These are phyloP conservation scores for Pharmacophagus antenor DNA, from an alignment of 2,888 invertebrate species.

Conservation along the genomic window DNA sequence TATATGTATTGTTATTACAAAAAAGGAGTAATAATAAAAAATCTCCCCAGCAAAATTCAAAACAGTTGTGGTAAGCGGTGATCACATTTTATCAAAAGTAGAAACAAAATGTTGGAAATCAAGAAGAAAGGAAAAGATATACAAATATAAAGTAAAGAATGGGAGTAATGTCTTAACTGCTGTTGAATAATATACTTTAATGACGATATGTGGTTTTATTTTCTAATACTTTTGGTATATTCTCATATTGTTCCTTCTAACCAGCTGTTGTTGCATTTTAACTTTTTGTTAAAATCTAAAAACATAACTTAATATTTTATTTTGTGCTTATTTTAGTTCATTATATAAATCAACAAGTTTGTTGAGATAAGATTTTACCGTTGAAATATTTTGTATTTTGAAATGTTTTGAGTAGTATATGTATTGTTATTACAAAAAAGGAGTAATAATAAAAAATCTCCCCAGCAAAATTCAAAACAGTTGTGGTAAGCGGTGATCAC, in stretches of 20 bases:
- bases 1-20: too few species aligned
- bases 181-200: constrained; percentile 32
- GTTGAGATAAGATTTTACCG: constrained; percentile 24
- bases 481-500: constrained; percentile 65
- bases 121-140: constrained; percentile 75
- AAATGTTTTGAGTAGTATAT: too few species aligned
- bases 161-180: constrained; percentile 55
- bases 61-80: constrained; percentile 61
- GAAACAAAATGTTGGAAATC: constrained; percentile 78
- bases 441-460: not conserved
- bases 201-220: not conserved
- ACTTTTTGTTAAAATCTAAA: not conserved
- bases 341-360: constrained; percentile 24
- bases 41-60: constrained; percentile 56
- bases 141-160: constrained; percentile 62
- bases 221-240: not conserved
- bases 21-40: not conserved
- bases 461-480: constrained; percentile 61
- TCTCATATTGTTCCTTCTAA: too few species aligned
- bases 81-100: constrained; percentile 69
- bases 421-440: too few species aligned
- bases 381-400: constrained; percentile 25
- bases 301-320: not conserved
- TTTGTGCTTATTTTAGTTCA: constrained; percentile 8
- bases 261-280: not conserved